Evolutionary conservation across 2,888 invertebrate genomes (phyloP), one percentile per base, ranked within the genome.

Genomic region (Proisotoma minuta): DNA sequence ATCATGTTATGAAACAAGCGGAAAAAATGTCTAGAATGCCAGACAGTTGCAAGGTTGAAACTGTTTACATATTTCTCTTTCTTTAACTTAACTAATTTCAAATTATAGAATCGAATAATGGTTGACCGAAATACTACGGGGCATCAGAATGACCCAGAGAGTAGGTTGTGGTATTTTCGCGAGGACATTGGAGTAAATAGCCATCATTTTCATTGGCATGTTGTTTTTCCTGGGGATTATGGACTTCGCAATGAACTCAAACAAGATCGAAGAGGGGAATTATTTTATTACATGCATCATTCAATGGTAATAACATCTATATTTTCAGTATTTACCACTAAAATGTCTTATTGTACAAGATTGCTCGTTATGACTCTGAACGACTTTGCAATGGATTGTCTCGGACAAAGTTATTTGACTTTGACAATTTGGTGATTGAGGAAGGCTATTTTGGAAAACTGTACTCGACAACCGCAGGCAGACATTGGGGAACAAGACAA

Each of bases 191-290:
- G 91, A 90, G 79, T 84, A 89, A 67, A 67, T 59, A 57, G 56
- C 56, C 91, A 92, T 77, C 91, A 92, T 77, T 91, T 91, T 89
- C 91, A 92, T 76, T 91, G 91, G 91, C 91, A 92, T 77, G 81
- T 91, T 69, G 90, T 91, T 1, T 91, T 90, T 77, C 91, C 91
- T 0, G 78, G 83, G 0, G 72, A 73, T 12, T 56, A 47, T 23
- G 47, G 26, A 43, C 10, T 5, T 20, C 24, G 47, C 18, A 56
- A 34, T 20, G 56, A 56, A 27, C 24, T 26, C 15, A 56, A 56
- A 23, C 89, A 90, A 76, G 87, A 89, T 78, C 80, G 89, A 10
- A 81, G 88, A 1, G 89, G 89, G 0, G 89, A 89, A 75, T 82
- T 89, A n/a, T 89, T 89, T 79, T 89, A 86, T 74, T 88, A 88